These are phyloP conservation scores for Allobates femoralis DNA, from an alignment of 2,797 vertebrate species.

Conservation along the genomic window DNA sequence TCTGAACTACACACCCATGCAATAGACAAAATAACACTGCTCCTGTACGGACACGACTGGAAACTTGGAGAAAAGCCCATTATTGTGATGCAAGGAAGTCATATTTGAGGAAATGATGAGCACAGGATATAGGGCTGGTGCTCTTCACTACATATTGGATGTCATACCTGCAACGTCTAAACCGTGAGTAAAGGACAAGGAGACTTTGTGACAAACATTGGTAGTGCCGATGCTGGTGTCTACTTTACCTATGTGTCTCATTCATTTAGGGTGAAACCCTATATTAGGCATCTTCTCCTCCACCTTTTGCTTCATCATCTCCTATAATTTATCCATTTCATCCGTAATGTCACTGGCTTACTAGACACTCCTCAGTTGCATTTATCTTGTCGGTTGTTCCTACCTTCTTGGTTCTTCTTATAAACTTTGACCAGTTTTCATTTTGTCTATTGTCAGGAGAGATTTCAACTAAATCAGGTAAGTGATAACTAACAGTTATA, in stretches of 20 bases:
- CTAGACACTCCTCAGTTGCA: not conserved
- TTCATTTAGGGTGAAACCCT: not conserved
- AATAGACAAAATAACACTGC: not conserved
- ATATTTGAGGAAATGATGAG: conserved; percentile 50
- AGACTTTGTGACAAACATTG: not conserved
- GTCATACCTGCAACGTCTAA: conserved; percentile 73
- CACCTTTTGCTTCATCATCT: not conserved
- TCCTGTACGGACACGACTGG: conserved; percentile 43
- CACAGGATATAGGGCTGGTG: conserved; percentile 74
- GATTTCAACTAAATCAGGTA: not conserved
- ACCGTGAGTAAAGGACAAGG: not conserved
- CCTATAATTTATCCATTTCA: not conserved
- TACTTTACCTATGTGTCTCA: not conserved
- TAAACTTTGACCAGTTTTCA: not conserved
- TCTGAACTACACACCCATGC: not conserved
- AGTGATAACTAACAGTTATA: not conserved
- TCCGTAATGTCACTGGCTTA: not conserved
- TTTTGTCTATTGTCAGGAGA: not conserved
- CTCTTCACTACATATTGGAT: conserved; percentile 78
- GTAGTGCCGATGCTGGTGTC: not conserved
- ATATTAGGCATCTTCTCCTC: not conserved
- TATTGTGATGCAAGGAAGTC: conserved; percentile 59
- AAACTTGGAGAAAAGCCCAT: conserved; percentile 56
- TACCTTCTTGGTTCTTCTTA: not conserved
- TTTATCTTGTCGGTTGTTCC: not conserved